Evolutionary conservation across 2,113 vertebrate species (phyloP).

Genomic region (Dryoscopus gambensis): DNA sequence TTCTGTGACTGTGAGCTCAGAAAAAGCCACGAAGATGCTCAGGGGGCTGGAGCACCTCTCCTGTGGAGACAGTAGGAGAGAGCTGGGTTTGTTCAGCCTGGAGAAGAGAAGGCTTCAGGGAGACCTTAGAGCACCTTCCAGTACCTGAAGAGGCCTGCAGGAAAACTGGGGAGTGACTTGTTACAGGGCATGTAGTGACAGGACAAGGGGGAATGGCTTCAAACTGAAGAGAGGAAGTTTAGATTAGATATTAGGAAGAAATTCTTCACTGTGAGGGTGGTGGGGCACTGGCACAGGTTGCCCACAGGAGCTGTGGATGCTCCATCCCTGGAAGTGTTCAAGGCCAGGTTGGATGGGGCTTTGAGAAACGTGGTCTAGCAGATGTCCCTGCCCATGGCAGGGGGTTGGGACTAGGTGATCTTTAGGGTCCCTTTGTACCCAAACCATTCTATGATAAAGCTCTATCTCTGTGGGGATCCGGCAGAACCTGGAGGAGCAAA

Average conservation of each 20-base stretch:
- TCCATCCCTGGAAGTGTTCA: background rate
- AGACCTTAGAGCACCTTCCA: background rate
- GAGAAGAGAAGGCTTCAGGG: background rate
- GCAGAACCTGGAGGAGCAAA: background rate
- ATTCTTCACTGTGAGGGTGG: background rate
- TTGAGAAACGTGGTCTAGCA: background rate
- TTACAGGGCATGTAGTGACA: background rate
- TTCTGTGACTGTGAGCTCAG: background rate
- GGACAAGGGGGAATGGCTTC: background rate
- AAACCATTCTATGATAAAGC: background rate
- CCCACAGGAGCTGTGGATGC: background rate
- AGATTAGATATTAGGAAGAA: background rate
- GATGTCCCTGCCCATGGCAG: no score
- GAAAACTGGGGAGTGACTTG: background rate
- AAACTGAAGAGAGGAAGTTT: background rate
- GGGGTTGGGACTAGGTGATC: no score
- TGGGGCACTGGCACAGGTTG: background rate
- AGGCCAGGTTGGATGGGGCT: background rate
- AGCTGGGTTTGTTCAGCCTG: background rate
- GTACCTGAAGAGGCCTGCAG: background rate
- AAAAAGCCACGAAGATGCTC: background rate
- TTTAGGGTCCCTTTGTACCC: background rate
- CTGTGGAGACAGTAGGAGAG: background rate
- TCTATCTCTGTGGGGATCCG: fast-evolving
- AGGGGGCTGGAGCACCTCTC: background rate